Evolutionary conservation across 2,888 invertebrate species (phyloP).

Genomic region (Vannuccia rotundouncinata): DNA sequence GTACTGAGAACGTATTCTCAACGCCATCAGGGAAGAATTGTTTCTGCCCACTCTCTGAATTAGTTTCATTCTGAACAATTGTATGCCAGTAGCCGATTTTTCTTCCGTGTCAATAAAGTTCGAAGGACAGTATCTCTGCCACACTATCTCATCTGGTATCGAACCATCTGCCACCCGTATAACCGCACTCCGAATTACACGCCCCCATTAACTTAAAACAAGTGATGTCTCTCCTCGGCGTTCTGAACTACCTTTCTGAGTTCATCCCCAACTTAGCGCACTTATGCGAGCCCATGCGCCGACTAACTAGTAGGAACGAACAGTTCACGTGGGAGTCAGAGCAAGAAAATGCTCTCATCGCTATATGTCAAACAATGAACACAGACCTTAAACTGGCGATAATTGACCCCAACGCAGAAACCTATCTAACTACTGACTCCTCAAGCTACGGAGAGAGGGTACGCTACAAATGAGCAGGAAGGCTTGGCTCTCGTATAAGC

Average conservation of each 20-base stretch:
- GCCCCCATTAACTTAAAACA: background rate
- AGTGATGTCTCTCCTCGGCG: background rate
- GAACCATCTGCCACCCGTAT: background rate
- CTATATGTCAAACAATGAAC: background rate
- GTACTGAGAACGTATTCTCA: too few species aligned
- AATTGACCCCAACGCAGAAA: background rate
- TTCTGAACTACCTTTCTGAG: background rate
- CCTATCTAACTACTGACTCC: background rate
- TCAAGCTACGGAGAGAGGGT: background rate
- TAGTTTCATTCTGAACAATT: too few species aligned
- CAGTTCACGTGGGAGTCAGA: background rate
- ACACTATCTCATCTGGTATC: background rate
- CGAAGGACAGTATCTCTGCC: too few species aligned
- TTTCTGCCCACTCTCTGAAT: too few species aligned
- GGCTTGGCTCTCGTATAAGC: background rate
- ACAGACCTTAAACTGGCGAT: background rate
- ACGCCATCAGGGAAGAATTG: too few species aligned
- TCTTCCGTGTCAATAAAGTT: too few species aligned
- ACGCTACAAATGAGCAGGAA: conserved; percentile 9
- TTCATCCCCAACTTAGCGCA: background rate
- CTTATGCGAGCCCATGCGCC: background rate
- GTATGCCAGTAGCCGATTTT: too few species aligned
- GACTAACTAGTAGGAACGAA: background rate
- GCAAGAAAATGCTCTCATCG: background rate
- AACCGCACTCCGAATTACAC: background rate